phyloP scores from a whole-genome alignment of 2,888 invertebrate species.

The Empis livida region DNA sequence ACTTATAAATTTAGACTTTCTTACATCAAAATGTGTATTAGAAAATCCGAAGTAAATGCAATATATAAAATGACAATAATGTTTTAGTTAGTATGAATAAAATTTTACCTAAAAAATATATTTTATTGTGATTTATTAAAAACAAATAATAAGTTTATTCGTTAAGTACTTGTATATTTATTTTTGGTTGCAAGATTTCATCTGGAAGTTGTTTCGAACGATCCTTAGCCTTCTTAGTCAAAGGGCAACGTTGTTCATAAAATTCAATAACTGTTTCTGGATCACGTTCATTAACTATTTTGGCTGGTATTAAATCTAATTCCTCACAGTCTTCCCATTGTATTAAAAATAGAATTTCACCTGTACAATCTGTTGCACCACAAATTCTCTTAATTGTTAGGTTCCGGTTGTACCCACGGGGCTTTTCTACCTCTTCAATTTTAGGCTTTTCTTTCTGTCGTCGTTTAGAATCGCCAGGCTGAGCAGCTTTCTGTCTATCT shows the following conservation, averaged over 20 bases:
- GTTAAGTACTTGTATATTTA: conserved; percentile 10
- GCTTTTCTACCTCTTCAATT: conserved; percentile 46
- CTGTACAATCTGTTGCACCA: conserved; percentile 80
- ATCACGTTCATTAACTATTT: conserved; percentile 45
- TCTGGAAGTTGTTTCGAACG: conserved; percentile 25
- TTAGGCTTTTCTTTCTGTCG: conserved; percentile 36
- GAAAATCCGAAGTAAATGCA: too few species aligned
- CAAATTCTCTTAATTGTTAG: conserved; percentile 75
- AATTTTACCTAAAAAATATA: too few species aligned
- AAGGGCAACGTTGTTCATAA: conserved; percentile 42
- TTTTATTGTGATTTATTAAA: too few species aligned
- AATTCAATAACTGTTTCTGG: conserved; percentile 51
- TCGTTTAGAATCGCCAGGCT: conserved; percentile 36
- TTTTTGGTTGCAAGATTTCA: conserved; percentile 13
- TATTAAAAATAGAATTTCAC: conserved; percentile 77
- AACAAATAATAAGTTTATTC: conserved; percentile 6
- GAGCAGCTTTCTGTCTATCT: conserved; percentile 47
- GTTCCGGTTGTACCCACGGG: conserved; percentile 65
- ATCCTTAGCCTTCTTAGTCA: conserved; percentile 26
- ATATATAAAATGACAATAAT: too few species aligned
- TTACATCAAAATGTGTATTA: too few species aligned
- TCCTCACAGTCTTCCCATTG: conserved; percentile 67
- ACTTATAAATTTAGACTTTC: too few species aligned
- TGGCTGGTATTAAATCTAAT: conserved; percentile 49
- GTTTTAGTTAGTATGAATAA: too few species aligned